Conservation (phyloP, 2,888 invertebrate species). For the Rhodophaea formosa region DNA sequence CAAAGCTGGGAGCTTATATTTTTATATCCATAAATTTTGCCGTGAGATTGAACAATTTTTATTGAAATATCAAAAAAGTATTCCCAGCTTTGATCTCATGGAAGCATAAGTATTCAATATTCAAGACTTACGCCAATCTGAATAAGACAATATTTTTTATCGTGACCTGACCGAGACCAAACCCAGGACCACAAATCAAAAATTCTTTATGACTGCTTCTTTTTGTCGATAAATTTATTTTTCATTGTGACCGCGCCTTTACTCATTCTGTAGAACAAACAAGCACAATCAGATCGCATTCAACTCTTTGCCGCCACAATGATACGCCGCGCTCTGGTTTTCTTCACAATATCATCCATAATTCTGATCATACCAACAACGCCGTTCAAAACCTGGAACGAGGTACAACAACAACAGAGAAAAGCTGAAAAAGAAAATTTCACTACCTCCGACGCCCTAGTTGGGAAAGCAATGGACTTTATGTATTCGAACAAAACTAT, state of each 20-base stretch:
- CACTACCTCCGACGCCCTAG: slow-evolving; percentile 47
- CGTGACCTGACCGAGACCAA: no score
- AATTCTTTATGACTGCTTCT: no score
- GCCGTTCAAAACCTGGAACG: slow-evolving; percentile 49
- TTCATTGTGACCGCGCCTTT: slow-evolving; percentile 17
- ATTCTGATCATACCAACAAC: slow-evolving; percentile 38
- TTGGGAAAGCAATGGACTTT: slow-evolving; percentile 66
- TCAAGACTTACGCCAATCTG: no score
- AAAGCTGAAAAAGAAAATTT: slow-evolving; percentile 43
- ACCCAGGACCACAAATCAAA: no score
- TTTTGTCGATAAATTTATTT: no score
- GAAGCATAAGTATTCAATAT: no score
- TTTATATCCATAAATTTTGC: no score
- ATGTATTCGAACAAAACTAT: slow-evolving; percentile 64
- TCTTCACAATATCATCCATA: slow-evolving; percentile 31
- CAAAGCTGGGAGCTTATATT: no score
- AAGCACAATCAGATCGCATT: slow-evolving; percentile 19
- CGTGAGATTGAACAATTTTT: no score
- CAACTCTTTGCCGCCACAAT: slow-evolving; percentile 33
- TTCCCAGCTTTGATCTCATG: no score
- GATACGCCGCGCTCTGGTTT: slow-evolving; percentile 33
- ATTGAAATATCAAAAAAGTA: no score
- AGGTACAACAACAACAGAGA: slow-evolving; percentile 43
- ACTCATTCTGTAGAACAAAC: slow-evolving; percentile 22
- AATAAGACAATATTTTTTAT: no score